Evolutionary conservation across 2,113 vertebrate genomes (phyloP).

Genomic region (Panurus biarmicus): DNA sequence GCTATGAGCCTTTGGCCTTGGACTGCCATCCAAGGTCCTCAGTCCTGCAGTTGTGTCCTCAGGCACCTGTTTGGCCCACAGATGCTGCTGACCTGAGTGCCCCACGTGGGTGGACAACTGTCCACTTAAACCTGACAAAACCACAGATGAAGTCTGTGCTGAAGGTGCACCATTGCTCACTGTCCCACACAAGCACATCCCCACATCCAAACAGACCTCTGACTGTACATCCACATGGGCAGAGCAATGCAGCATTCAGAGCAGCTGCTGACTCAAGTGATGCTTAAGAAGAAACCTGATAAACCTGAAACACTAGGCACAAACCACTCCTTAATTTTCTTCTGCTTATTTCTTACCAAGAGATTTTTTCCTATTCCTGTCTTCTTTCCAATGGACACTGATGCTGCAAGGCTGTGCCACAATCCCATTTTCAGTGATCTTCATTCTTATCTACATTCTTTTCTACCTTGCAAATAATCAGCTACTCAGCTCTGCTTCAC

Average conservation of each 20-base stretch:
- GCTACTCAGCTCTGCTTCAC: background rate
- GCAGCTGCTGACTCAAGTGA: background rate
- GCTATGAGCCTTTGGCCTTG: background rate
- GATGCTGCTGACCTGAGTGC: background rate
- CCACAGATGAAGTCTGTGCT: background rate
- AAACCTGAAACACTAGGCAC: background rate
- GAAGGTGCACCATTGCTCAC: background rate
- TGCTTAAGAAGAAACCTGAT: background rate
- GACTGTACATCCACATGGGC: background rate
- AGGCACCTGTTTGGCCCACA: background rate
- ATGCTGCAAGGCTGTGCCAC: background rate
- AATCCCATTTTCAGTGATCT: background rate
- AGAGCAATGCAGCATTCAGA: background rate
- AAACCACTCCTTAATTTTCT: background rate
- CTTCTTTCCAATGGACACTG: background rate
- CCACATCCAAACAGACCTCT: background rate
- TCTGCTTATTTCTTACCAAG: background rate
- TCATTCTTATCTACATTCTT: background rate
- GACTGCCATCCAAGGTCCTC: background rate
- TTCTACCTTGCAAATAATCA: background rate
- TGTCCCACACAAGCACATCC: background rate
- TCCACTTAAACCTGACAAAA: background rate
- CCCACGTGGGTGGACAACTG: fast-evolving
- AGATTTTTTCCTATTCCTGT: background rate
- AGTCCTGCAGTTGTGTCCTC: background rate